A percentile compares a stretch with the other conserved stretches of the same genome.
phyloP scores from a whole-genome alignment of 2,888 invertebrate species.

The Hypsopygia costalis region DNA sequence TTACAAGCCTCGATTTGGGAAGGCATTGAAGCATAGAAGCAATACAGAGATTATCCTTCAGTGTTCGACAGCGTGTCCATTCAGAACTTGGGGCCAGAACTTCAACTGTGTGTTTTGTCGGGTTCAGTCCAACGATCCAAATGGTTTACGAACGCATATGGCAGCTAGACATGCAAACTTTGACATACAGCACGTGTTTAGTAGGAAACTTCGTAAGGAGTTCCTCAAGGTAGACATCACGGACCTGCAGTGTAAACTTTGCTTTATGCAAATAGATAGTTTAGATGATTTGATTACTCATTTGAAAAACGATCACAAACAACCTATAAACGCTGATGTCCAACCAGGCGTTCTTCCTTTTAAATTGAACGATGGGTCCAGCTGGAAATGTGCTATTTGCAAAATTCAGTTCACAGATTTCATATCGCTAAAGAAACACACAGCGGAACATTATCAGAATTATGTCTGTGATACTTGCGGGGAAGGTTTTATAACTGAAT shows the following conservation, averaged over 20 bases:
- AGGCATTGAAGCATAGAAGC: conserved; percentile 61
- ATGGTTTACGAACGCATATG: conserved; percentile 65
- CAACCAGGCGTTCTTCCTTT: conserved; percentile 70
- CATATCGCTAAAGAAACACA: conserved; percentile 61
- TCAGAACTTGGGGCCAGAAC: conserved; percentile 70
- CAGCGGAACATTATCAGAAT: conserved; percentile 65
- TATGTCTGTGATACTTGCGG: conserved; percentile 73
- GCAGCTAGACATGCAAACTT: conserved; percentile 62
- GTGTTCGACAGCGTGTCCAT: conserved; percentile 68
- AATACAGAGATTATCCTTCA: conserved; percentile 70
- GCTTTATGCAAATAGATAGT: conserved; percentile 58
- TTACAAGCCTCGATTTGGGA: conserved; percentile 66
- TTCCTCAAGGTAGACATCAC: conserved; percentile 69
- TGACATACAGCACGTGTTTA: conserved; percentile 62
- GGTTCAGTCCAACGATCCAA: conserved; percentile 67
- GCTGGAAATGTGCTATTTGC: conserved; percentile 69
- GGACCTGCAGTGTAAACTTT: conserved; percentile 67
- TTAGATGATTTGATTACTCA: conserved; percentile 59
- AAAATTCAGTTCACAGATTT: conserved; percentile 63
- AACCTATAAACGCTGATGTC: conserved; percentile 62
- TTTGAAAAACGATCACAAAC: conserved; percentile 67
- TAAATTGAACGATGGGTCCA: conserved; percentile 60
- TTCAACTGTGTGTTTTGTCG: conserved; percentile 69
- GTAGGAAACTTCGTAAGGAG: conserved; percentile 62
- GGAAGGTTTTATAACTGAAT: conserved; percentile 68